These are phyloP conservation scores for Halcyon leucocephala DNA, from an alignment of 2,797 vertebrate genomes.

Conservation along the genomic window DNA sequence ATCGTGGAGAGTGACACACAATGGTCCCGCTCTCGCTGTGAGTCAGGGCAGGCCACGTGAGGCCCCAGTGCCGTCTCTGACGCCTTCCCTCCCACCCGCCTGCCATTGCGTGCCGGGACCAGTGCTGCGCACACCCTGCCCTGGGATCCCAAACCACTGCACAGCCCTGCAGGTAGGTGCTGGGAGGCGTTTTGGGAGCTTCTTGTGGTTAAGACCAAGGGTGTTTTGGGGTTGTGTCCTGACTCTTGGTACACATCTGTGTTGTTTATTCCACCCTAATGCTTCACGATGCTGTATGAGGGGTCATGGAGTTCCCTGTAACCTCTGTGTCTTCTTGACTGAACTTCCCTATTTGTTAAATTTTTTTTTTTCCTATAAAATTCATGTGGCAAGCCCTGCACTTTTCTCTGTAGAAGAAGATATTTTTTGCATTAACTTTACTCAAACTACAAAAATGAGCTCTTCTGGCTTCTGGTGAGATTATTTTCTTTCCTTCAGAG, in stretches of 20 bases:
- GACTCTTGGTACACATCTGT: rapidly evolving
- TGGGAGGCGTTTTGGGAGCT: neutral
- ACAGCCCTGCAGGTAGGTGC: neutral
- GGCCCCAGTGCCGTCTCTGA: rapidly evolving
- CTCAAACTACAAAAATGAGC: neutral
- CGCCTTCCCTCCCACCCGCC: neutral
- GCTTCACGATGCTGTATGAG: rapidly evolving
- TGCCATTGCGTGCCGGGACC: neutral
- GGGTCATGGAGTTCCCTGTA: neutral
- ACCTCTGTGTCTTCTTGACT: neutral
- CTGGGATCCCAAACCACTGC: rapidly evolving
- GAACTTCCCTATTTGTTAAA: neutral
- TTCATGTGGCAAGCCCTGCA: rapidly evolving
- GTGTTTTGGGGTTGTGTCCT: neutral
- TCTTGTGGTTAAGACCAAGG: neutral
- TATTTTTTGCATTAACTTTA: neutral
- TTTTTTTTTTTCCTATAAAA: neutral
- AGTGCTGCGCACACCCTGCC: neutral
- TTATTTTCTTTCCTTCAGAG: neutral
- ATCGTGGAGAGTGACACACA: rapidly evolving
- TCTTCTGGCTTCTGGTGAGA: neutral
- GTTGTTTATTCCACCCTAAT: neutral
- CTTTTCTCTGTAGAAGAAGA: neutral
- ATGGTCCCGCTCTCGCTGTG: rapidly evolving
- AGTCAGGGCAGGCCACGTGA: slow-evolving; percentile 24